A percentile compares a stretch with the other conserved stretches of the same genome.
phyloP scores from a whole-genome alignment of 2,113 vertebrate species.

The Bubo blakistoni region DNA sequence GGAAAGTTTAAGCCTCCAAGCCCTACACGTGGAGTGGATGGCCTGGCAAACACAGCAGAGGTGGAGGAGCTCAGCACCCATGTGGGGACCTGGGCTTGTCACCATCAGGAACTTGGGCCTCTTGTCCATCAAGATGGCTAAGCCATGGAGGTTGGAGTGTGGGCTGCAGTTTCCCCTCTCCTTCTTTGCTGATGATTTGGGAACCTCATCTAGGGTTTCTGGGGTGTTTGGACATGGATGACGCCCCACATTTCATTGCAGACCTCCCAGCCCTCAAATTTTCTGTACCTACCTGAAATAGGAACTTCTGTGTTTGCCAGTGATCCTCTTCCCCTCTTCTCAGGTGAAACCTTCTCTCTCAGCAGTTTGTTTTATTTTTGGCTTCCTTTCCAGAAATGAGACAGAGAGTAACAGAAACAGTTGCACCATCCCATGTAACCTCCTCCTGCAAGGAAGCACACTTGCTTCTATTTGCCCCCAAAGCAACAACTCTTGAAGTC shows the following conservation, averaged over 20 bases:
- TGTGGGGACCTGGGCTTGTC: not conserved
- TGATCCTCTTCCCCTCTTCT: not conserved
- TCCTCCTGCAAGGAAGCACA: not conserved
- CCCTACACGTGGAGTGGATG: not conserved
- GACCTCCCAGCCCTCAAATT: not conserved
- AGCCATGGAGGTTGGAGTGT: not conserved
- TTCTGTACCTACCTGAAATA: not conserved
- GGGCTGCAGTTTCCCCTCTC: not conserved
- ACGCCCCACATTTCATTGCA: not conserved
- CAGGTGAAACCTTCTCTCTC: not conserved
- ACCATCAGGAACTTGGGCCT: fast-evolving
- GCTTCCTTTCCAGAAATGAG: not conserved
- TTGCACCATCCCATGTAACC: fast-evolving
- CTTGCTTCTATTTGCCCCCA: not conserved
- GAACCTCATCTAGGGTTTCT: not conserved
- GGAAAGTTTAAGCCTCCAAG: not conserved
- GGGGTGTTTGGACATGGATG: not conserved
- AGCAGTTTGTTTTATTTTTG: not conserved
- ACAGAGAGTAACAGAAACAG: not conserved
- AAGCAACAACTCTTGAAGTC: not conserved
- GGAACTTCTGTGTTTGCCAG: not conserved
- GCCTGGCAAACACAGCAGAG: fast-evolving
- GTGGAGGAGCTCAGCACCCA: not conserved
- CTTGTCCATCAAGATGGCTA: not conserved
- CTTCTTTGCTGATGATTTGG: not conserved